A percentile compares a stretch with the other conserved stretches of the same genome.
These are phyloP conservation scores for Schizothorax lantsangensis DNA, from an alignment of 2,797 vertebrate species.

Conservation along the genomic window DNA sequence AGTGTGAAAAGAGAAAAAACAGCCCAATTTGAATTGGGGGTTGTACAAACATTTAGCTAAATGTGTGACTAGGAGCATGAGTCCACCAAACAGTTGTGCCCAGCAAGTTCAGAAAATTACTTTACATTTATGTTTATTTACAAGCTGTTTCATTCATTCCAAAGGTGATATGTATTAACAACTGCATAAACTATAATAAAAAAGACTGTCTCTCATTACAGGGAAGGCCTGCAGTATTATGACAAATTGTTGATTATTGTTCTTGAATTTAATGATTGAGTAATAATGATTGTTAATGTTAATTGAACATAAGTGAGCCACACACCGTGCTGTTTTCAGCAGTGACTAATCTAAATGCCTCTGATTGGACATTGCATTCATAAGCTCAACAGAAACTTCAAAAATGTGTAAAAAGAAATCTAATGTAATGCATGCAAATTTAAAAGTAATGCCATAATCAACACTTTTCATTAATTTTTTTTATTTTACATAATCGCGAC, in stretches of 20 bases:
- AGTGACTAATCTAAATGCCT: background rate
- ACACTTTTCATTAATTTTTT: background rate
- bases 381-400: background rate
- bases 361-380: background rate
- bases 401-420: background rate
- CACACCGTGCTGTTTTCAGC: background rate
- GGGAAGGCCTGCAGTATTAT: background rate
- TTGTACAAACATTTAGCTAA: constrained; percentile 48
- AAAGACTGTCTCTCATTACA: background rate
- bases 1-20: constrained; percentile 61
- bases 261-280: background rate
- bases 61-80: constrained; percentile 10
- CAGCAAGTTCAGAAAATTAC: background rate
- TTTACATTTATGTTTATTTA: background rate
- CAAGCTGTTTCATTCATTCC: background rate
- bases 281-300: background rate
- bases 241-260: background rate
- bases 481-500: background rate
- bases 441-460: background rate
- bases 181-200: background rate
- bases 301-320: background rate
- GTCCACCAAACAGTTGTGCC: background rate
- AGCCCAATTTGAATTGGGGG: constrained; percentile 46
- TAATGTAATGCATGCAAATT: background rate
- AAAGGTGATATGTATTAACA: background rate